Percentiles rank a stretch among this genome's conserved stretches.
phyloP scores from a whole-genome alignment of 2,888 invertebrate genomes.

The Tenthredo mesomela region DNA sequence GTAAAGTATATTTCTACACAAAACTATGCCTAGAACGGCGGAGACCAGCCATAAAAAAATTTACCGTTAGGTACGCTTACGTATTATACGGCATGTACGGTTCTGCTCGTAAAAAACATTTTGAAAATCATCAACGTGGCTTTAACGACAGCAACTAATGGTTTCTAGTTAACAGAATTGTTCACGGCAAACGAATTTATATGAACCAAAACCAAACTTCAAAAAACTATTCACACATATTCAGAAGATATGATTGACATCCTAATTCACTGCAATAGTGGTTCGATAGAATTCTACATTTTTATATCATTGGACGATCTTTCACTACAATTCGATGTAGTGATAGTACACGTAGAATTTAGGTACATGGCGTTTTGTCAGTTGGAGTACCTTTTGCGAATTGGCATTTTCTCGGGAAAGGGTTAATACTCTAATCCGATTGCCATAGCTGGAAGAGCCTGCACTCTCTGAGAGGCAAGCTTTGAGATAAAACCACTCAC shows the following conservation, averaged over 20 bases:
- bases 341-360: background rate
- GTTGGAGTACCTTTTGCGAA: background rate
- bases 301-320: background rate
- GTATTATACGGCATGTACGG: no score
- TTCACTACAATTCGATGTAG: no score
- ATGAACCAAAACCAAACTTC: background rate
- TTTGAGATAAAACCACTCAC: background rate
- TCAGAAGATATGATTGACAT: background rate
- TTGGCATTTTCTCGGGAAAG: background rate
- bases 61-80: background rate
- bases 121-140: background rate
- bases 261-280: background rate
- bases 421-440: background rate
- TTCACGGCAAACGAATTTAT: background rate
- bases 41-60: slow-evolving; percentile 27
- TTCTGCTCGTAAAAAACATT: slow-evolving; percentile 33
- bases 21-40: slow-evolving; percentile 23
- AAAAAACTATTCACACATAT: background rate
- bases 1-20: background rate
- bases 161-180: background rate
- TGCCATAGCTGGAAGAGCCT: background rate
- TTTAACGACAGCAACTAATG: background rate
- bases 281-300: background rate
- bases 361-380: background rate
- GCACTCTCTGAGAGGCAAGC: background rate